These are phyloP conservation scores for Pleuronectes platessa DNA, from an alignment of 2,113 vertebrate species.

Conservation along the genomic window DNA sequence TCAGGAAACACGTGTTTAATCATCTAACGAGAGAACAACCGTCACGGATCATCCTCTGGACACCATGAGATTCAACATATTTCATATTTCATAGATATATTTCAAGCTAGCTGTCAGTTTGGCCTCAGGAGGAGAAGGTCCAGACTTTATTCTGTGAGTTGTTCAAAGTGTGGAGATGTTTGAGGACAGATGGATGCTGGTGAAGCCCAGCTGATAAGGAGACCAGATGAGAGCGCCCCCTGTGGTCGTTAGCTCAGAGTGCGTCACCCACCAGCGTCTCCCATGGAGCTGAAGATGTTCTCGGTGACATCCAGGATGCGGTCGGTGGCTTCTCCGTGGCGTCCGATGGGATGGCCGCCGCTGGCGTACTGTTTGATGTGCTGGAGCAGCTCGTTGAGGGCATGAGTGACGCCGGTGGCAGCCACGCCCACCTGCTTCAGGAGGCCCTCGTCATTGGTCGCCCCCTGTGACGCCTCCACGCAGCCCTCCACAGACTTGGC, in stretches of 20 bases:
- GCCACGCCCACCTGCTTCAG: conserved; percentile 93
- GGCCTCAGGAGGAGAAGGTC: too few species aligned
- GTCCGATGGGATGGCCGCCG: conserved; percentile 90
- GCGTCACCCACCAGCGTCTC: conserved; percentile 88
- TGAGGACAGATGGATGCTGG: too few species aligned
- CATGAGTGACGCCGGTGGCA: conserved; percentile 92
- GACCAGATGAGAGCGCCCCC: neutral
- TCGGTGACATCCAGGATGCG: conserved; percentile 95
- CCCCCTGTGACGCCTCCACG: conserved; percentile 90
- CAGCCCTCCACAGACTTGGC: conserved; percentile 97
- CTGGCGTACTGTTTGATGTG: conserved; percentile 94
- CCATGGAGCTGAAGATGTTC: conserved; percentile 99
- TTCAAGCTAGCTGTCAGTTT: too few species aligned
- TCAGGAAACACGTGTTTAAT: too few species aligned
- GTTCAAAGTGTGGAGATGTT: too few species aligned
- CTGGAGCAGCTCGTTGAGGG: conserved; percentile 94
- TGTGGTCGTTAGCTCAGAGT: neutral
- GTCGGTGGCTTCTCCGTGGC: conserved; percentile 95
- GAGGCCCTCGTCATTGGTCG: conserved; percentile 91
- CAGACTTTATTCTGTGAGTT: too few species aligned
- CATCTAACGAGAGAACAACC: too few species aligned
- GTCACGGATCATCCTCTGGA: too few species aligned
- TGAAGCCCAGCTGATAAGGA: too few species aligned
- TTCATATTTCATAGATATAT: too few species aligned
- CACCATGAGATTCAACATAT: too few species aligned